A percentile compares a stretch with the other conserved stretches of the same genome.
Conservation (phyloP, 2,797 vertebrate genomes). For the Liparis tanakae region DNA sequence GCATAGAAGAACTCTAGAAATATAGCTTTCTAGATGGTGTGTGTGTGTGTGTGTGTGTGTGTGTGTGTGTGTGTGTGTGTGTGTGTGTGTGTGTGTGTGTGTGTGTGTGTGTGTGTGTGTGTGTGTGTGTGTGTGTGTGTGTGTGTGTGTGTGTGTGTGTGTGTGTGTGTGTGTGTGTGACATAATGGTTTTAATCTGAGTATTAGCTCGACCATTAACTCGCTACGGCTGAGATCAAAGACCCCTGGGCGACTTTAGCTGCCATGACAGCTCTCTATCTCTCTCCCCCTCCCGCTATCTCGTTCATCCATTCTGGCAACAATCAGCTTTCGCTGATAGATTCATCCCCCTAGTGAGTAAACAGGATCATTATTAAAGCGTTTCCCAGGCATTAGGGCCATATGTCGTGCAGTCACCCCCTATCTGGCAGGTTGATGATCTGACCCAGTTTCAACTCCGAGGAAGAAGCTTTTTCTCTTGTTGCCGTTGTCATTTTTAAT, state of each 20-base stretch:
- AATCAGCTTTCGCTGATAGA: slow-evolving; percentile 53
- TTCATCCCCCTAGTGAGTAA: slow-evolving; percentile 39
- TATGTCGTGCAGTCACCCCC: background rate
- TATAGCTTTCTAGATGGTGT: background rate
- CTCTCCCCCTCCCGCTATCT: background rate
- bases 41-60: background rate
- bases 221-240: slow-evolving; percentile 26
- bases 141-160: too few relatives aligned
- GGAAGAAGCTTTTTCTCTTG: background rate
- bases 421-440: slow-evolving; percentile 14
- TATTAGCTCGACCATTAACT: slow-evolving; percentile 49
- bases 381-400: slow-evolving; percentile 23
- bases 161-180: slow-evolving; percentile 23
- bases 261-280: background rate
- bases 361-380: slow-evolving; percentile 47
- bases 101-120: background rate
- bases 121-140: background rate
- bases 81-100: background rate
- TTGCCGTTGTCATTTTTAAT: background rate
- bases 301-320: slow-evolving; percentile 10
- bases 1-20: background rate
- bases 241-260: slow-evolving; percentile 15
- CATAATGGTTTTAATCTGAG: slow-evolving; percentile 53
- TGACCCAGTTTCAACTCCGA: slow-evolving; percentile 20
- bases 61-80: background rate